phyloP scores from a whole-genome alignment of 2,797 vertebrate genomes.

The Etheostoma nigrum region DNA sequence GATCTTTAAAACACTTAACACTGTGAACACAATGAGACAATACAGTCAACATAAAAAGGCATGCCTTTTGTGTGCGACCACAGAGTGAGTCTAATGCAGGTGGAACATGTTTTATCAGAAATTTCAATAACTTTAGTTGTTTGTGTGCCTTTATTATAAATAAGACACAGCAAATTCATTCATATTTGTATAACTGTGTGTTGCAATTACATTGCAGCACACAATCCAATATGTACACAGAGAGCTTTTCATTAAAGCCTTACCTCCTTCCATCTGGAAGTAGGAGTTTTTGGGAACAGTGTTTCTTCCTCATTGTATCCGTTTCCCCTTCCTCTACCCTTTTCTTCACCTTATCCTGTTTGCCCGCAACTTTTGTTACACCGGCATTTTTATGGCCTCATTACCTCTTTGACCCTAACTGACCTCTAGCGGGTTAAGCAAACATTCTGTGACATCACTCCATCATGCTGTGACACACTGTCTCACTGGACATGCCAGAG shows the following conservation, averaged over 20 bases:
- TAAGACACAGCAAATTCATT: slow-evolving; percentile 38
- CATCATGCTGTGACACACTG: slow-evolving; percentile 71
- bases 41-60: slow-evolving; percentile 21
- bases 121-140: slow-evolving; percentile 32
- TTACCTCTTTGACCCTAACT: slow-evolving; percentile 70
- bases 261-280: slow-evolving; percentile 20
- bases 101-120: slow-evolving; percentile 44
- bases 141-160: slow-evolving; percentile 37
- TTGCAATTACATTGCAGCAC: slow-evolving; percentile 31
- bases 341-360: slow-evolving; percentile 52
- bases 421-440: slow-evolving; percentile 67
- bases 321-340: slow-evolving; percentile 22
- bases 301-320: slow-evolving; percentile 19
- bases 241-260: slow-evolving; percentile 39
- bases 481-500: slow-evolving; percentile 62
- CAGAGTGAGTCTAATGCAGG: slow-evolving; percentile 33
- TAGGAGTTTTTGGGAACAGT: slow-evolving; percentile 9
- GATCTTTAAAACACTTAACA: slow-evolving; percentile 26
- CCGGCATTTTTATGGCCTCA: slow-evolving; percentile 80
- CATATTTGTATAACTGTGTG: slow-evolving; percentile 23
- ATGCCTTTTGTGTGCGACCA: slow-evolving; percentile 1
- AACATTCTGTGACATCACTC: slow-evolving; percentile 73
- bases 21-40: slow-evolving; percentile 1
- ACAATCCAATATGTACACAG: slow-evolving; percentile 16
- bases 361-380: slow-evolving; percentile 49